phyloP scores from a whole-genome alignment of 2,113 vertebrate genomes.

The Muscicapa adusta region DNA sequence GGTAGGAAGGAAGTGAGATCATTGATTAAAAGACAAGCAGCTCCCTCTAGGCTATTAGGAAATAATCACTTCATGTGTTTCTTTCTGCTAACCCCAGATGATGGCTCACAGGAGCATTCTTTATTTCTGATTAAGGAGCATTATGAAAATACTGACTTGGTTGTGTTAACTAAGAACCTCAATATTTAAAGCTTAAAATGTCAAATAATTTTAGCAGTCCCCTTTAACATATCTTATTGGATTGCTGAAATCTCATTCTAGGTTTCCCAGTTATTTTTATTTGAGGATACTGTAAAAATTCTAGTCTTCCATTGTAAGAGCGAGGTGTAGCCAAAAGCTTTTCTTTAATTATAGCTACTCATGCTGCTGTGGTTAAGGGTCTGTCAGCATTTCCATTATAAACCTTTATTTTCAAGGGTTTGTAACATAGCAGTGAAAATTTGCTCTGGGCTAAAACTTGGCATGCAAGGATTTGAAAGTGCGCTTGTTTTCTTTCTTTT shows the following conservation, averaged over 20 bases:
- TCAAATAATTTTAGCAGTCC: slow-evolving; percentile 60
- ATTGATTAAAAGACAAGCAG: slow-evolving; percentile 69
- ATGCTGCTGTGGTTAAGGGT: slow-evolving; percentile 67
- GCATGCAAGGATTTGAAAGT: slow-evolving; percentile 60
- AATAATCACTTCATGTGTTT: slow-evolving; percentile 73
- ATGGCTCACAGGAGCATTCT: slow-evolving; percentile 72
- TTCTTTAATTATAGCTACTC: slow-evolving; percentile 74
- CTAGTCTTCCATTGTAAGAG: slow-evolving; percentile 61
- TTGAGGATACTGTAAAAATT: slow-evolving; percentile 64
- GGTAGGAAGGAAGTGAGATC: slow-evolving; percentile 65
- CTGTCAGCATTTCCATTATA: slow-evolving; percentile 75
- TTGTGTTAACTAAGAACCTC: slow-evolving; percentile 68
- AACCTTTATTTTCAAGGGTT: slow-evolving; percentile 70
- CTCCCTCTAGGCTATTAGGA: slow-evolving; percentile 73
- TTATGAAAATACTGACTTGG: slow-evolving; percentile 74
- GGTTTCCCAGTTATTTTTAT: slow-evolving; percentile 57
- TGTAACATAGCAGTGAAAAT: slow-evolving; percentile 68
- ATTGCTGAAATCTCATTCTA: slow-evolving; percentile 51
- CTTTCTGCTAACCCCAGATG: slow-evolving; percentile 68
- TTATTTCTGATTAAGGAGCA: slow-evolving; percentile 74
- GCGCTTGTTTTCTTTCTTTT: slow-evolving; percentile 49
- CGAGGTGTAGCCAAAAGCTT: slow-evolving; percentile 73
- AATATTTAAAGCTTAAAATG: slow-evolving; percentile 69
- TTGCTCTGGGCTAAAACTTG: slow-evolving; percentile 72
- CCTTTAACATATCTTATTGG: slow-evolving; percentile 57